A percentile compares a stretch with the other conserved stretches of the same genome.
Evolutionary conservation across 2,797 vertebrate species (phyloP).

Genomic region (Muscicapa comitata): DNA sequence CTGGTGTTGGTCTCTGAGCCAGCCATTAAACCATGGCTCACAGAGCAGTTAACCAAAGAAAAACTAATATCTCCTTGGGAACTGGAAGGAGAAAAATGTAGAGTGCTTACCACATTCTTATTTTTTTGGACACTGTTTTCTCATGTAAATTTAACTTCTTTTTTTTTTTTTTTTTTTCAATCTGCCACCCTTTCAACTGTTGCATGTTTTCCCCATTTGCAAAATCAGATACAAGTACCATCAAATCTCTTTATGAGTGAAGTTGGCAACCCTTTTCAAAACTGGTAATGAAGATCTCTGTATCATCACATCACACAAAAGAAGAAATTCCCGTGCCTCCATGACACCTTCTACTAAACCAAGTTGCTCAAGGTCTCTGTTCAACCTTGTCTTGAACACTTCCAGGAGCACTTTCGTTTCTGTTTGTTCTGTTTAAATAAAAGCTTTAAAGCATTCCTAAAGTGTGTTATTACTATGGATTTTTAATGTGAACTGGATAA

Average conservation of each 20-base stretch:
- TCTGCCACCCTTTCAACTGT: background rate
- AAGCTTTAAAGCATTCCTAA: background rate
- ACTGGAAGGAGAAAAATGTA: background rate
- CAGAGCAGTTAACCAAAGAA: background rate
- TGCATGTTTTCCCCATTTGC: rapidly evolving
- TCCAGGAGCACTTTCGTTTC: background rate
- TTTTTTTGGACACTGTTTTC: background rate
- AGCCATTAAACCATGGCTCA: no score
- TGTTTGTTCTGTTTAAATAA: background rate
- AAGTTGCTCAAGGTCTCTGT: rapidly evolving
- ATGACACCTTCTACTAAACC: no score
- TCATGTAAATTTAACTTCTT: background rate
- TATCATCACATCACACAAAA: background rate
- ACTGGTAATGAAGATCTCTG: background rate
- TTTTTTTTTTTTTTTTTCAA: background rate
- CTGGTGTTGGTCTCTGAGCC: rapidly evolving
- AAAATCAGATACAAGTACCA: background rate
- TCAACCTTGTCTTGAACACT: background rate
- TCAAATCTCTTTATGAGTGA: background rate
- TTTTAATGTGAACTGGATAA: background rate
- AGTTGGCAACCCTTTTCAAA: background rate
- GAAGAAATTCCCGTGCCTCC: background rate
- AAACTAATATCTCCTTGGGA: background rate
- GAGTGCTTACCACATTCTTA: background rate
- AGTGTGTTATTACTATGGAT: background rate